Evolutionary conservation across 2,888 invertebrate genomes (phyloP).

Genomic region (Lampropteryx suffumata): DNA sequence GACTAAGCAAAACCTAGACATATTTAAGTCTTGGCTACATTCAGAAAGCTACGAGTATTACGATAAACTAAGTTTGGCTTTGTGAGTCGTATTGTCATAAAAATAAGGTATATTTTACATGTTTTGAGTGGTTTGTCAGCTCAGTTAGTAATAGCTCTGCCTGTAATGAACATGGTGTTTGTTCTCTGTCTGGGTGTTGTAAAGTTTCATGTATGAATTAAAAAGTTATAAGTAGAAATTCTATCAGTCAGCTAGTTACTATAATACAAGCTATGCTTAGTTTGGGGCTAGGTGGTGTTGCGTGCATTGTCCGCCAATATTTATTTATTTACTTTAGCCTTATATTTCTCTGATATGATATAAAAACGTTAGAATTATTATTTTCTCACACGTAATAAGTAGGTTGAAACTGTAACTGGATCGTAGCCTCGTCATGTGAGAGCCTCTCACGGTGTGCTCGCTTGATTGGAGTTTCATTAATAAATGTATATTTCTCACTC

Average conservation of each 20-base stretch:
- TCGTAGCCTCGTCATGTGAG: slow-evolving; percentile 61
- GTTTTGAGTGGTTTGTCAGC: no score
- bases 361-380: slow-evolving; percentile 33
- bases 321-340: not conserved
- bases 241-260: no score
- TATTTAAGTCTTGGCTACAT: not conserved
- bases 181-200: no score
- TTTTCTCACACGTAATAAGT: slow-evolving; percentile 59
- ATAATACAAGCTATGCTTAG: no score
- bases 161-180: no score
- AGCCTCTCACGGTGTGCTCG: slow-evolving; percentile 65
- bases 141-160: no score
- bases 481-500: slow-evolving; percentile 35
- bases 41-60: not conserved
- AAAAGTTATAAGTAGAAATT: no score
- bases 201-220: no score
- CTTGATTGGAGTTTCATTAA: slow-evolving; percentile 54
- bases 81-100: not conserved
- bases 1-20: slow-evolving; percentile 3
- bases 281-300: no score
- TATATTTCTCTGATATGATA: slow-evolving; percentile 17
- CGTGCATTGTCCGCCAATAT: no score
- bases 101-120: slow-evolving; percentile 7
- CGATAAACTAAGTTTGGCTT: not conserved
- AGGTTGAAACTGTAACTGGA: slow-evolving; percentile 61